Conservation (phyloP, 2,888 invertebrate genomes). For the Trichacis sp. region DNA sequence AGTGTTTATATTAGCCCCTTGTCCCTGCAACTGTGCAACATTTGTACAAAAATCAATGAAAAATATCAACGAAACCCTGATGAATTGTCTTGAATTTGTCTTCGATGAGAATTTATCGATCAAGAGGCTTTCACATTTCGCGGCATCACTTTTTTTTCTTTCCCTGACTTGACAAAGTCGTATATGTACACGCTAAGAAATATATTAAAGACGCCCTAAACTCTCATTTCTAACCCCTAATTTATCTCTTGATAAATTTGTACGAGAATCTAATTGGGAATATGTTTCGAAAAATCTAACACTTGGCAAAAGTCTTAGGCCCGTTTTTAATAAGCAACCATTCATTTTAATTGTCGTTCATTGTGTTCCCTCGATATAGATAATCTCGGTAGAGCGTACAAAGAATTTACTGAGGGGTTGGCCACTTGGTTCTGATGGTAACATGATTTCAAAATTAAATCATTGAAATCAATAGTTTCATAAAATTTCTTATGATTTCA, state of each 20-base stretch:
- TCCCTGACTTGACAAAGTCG: neutral
- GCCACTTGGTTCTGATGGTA: too few species aligned
- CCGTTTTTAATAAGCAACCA: neutral
- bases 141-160: neutral
- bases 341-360: neutral
- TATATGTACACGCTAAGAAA: conserved; percentile 1
- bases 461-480: too few species aligned
- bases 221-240: neutral
- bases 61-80: too few species aligned
- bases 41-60: too few species aligned
- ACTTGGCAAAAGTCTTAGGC: neutral
- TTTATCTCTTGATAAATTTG: conserved; percentile 1
- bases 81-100: neutral
- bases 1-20: too few species aligned
- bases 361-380: neutral
- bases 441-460: too few species aligned
- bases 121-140: neutral
- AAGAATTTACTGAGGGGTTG: too few species aligned
- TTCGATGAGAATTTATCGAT: too few species aligned
- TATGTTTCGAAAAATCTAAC: conserved; percentile 4
- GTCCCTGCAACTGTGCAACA: too few species aligned
- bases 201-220: neutral
- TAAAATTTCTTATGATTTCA: too few species aligned
- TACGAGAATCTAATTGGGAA: conserved; percentile 5
- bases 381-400: too few species aligned